Percentiles rank a stretch among this genome's conserved stretches.
These are phyloP conservation scores for Mystacides longicornis DNA, from an alignment of 2,888 invertebrate genomes.

Conservation along the genomic window DNA sequence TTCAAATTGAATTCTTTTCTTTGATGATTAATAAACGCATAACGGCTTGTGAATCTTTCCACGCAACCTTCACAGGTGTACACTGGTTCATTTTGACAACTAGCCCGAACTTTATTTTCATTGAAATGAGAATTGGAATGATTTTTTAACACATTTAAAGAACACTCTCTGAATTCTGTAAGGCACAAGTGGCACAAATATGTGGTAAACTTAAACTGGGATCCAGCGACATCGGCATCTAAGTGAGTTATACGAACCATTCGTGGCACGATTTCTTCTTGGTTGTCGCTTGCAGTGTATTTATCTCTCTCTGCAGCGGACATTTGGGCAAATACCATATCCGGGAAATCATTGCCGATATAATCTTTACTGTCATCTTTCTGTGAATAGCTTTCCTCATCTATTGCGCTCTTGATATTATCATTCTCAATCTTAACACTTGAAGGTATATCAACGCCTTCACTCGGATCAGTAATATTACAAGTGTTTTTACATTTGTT, in stretches of 20 bases:
- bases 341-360: constrained; percentile 4
- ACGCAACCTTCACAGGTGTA: constrained; percentile 27
- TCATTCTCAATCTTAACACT: not conserved
- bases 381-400: not conserved
- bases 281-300: constrained; percentile 11
- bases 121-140: constrained; percentile 30
- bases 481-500: not conserved
- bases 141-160: constrained; percentile 26
- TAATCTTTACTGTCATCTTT: too few relatives aligned
- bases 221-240: not conserved
- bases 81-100: constrained; percentile 17
- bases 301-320: constrained; percentile 18
- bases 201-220: constrained; percentile 12
- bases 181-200: constrained; percentile 30
- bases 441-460: not conserved
- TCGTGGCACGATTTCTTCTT: constrained; percentile 19
- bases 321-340: constrained; percentile 19
- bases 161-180: constrained; percentile 26
- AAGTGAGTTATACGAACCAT: constrained; percentile 8
- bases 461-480: not conserved
- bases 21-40: constrained; percentile 27
- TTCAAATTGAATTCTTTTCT: constrained; percentile 25
- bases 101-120: constrained; percentile 7
- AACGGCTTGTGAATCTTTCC: constrained; percentile 25
- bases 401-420: not conserved